These are phyloP conservation scores for Epinephelus fuscoguttatus DNA, from an alignment of 2,113 vertebrate genomes.

Conservation along the genomic window DNA sequence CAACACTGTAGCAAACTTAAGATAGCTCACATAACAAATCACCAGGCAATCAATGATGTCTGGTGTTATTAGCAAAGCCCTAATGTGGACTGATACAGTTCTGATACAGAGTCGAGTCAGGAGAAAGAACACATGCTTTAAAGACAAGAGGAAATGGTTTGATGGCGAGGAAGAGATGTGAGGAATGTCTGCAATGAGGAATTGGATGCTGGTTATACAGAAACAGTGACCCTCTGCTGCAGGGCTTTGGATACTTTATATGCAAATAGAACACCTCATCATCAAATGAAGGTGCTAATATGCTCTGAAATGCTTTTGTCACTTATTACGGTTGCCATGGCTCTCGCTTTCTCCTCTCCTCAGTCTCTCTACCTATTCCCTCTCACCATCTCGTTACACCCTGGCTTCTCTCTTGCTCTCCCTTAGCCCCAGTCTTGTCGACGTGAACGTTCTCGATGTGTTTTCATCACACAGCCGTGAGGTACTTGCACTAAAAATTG, in stretches of 20 bases:
- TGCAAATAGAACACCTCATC: conserved; percentile 60
- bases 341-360: conserved; percentile 28
- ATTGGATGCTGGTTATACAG: conserved; percentile 12
- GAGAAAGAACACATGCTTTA: neutral
- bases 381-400: conserved; percentile 19
- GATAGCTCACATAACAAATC: conserved; percentile 62
- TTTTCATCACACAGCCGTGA: conserved; percentile 62
- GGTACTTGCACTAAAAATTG: conserved; percentile 62
- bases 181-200: conserved; percentile 31
- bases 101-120: conserved; percentile 37
- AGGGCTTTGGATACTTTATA: conserved; percentile 48
- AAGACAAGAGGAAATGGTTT: conserved; percentile 22
- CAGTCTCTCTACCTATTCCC: conserved; percentile 21
- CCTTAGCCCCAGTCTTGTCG: conserved; percentile 40
- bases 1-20: conserved; percentile 4
- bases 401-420: conserved; percentile 19
- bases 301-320: conserved; percentile 63
- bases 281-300: conserved; percentile 52
- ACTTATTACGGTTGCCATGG: conserved; percentile 64
- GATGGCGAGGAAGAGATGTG: neutral
- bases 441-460: conserved; percentile 42
- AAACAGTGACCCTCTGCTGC: conserved; percentile 34
- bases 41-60: conserved; percentile 63
- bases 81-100: conserved; percentile 65
- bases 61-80: conserved; percentile 41